Evolutionary conservation across 2,113 vertebrate genomes (phyloP).

Genomic region (Lampris megalopsis): DNA sequence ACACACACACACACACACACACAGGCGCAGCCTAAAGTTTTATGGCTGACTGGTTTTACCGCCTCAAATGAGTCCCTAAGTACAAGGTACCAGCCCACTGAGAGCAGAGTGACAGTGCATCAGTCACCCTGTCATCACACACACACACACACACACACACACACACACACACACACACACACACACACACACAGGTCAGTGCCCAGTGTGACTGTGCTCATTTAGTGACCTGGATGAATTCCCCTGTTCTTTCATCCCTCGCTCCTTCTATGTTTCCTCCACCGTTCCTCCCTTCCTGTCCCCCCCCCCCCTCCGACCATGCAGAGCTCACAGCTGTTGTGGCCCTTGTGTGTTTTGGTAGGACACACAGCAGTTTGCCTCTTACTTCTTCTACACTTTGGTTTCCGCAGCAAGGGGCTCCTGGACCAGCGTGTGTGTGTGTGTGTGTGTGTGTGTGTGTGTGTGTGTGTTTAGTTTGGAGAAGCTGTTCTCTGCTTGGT

Average conservation of each 20-base stretch:
- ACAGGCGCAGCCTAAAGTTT: slow-evolving; percentile 44
- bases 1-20: slow-evolving; percentile 9
- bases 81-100: slow-evolving; percentile 61
- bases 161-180: too few relatives aligned
- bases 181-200: slow-evolving; percentile 36
- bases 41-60: slow-evolving; percentile 63
- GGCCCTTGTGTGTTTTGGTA: slow-evolving; percentile 75
- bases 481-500: background rate
- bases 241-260: background rate
- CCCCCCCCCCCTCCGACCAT: slow-evolving; percentile 24
- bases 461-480: slow-evolving; percentile 12
- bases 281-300: slow-evolving; percentile 17
- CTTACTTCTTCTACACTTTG: slow-evolving; percentile 41
- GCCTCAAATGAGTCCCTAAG: slow-evolving; percentile 71
- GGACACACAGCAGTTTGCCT: slow-evolving; percentile 52
- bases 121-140: slow-evolving; percentile 56
- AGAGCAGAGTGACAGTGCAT: slow-evolving; percentile 55
- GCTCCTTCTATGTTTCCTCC: background rate
- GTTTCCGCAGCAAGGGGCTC: slow-evolving; percentile 34
- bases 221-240: slow-evolving; percentile 50
- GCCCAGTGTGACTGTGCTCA: slow-evolving; percentile 10
- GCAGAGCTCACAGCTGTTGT: slow-evolving; percentile 62
- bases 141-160: background rate
- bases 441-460: background rate
- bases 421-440: slow-evolving; percentile 5